Base-by-base conservation (phyloP, 1,140 invertebrate genomes). In the Physella acuta region DNA sequence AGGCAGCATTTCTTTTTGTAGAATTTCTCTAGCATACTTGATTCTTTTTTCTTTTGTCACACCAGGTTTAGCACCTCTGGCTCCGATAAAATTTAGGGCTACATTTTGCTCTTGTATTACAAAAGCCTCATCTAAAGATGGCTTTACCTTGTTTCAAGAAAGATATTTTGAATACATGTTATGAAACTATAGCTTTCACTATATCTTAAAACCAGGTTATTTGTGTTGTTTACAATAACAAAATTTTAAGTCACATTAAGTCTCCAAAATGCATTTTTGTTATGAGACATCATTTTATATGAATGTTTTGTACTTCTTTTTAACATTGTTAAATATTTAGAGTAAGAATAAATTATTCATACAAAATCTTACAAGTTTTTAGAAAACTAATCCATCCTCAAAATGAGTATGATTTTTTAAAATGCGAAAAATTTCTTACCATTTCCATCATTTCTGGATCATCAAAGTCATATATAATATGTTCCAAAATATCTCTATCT, bases 401-500 rank as follows among this genome's bases (percentile, higher is more conserved):
- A n/a, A n/a, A n/a, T n/a, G n/a, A n/a, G n/a, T n/a, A n/a, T n/a
- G n/a, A n/a, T n/a, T n/a, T n/a, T n/a, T n/a, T n/a, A 68, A 36
- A 5, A 11, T 53, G 0, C 14, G 14, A 52, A 56, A 34, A 66
- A 71, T 44, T 2, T 14, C 37, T 26, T 77, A 88, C 95, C 95
- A 99, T 98, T 89, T 99, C 97, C 95, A 99, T 99, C 95, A 99
- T 98, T 88, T 99, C 97, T 31, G 94, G 95, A 87, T 99, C 97
- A 85, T 98, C 84, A 87, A 98, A 98, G 79, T 99, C 97, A 84
- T 99, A 99, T 78, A 99, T 98, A 66, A 99, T 98, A 79, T 99
- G 97, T 82, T 99, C 97, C 8, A 99, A 86, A 79, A 99, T 99
- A 86, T 99, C 97, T 79, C 97, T 88, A 86, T 99, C 97, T 30